Base-by-base conservation (phyloP, 2,113 vertebrate genomes). In the Corvus cornix region DNA sequence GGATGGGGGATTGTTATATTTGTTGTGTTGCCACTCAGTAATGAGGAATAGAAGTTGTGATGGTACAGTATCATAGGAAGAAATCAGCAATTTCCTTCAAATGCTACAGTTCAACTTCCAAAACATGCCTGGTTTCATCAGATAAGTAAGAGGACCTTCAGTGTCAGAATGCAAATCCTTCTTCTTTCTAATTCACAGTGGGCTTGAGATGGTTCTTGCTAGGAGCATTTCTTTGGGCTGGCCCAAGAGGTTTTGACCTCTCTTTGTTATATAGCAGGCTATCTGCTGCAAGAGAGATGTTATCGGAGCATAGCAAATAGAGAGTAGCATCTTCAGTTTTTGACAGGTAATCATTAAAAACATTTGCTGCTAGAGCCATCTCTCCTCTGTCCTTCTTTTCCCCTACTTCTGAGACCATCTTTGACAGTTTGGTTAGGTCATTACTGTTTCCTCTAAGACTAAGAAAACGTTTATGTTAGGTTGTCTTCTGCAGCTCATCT, bases 161-260 rank as follows among this genome's bases (percentile, higher is more conserved):
- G 68, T 84, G 85, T 90, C 87, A 90, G 72, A 77, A 88, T 88
- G 90, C 44, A 95, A 87, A 84, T 90, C 56, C 41, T 93, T 63
- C 67, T 72, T 2, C 3, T 85, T 90, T 84, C 55, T 78, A 39
- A 53, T 87, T 89, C 68, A 35, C 23, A 41, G 52, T 21, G 76
- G 68, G 53, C 52, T 90, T 80, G 48, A 73, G 63, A 48, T 44
- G 30, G 60, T 81, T 83, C 63, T 86, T 70, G 48, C 85, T 85
- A 37, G 35, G 79, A 95, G 72, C 10, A 1, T 75, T 90, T 86
- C 72, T 92, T 70, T 70, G 62, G 64, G 72, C 74, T 78, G 83
- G 81, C 72, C 83, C 48, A 31, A 43, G 64, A 75, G 76, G 74
- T 77, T 94, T 74, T 90, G 79, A 80, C 85, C 60, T 90, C 52